Percentiles rank a stretch among this genome's conserved stretches.
Conservation (phyloP, 2,113 vertebrate genomes). For the Pardalotus punctatus region DNA sequence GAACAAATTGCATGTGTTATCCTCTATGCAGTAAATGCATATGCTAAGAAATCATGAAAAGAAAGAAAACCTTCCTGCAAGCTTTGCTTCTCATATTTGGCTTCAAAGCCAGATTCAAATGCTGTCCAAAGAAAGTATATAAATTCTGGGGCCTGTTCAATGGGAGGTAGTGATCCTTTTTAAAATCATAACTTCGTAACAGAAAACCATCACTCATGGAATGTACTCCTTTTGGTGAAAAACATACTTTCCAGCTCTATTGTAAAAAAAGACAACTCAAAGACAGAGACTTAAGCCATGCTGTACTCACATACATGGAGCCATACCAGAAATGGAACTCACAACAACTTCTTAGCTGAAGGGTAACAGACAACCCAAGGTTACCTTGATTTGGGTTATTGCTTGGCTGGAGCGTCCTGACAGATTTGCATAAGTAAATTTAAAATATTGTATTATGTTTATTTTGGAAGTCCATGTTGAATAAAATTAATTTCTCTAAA, state of each 20-base stretch:
- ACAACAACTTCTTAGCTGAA: neutral
- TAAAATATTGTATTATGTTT: conserved; percentile 25
- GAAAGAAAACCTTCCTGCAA: neutral
- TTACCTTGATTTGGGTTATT: neutral
- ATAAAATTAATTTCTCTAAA: conserved; percentile 1
- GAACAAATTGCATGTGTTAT: conserved; percentile 13
- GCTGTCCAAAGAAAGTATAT: conserved; percentile 54
- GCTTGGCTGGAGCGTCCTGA: neutral
- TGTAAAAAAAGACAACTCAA: neutral
- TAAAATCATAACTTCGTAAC: conserved; percentile 1
- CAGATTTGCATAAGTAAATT: conserved; percentile 9
- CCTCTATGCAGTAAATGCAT: neutral
- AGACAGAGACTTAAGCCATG: neutral
- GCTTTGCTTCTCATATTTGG: conserved; percentile 14
- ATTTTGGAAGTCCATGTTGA: neutral
- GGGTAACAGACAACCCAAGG: neutral
- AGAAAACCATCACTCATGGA: conserved; percentile 34
- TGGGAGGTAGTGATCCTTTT: conserved; percentile 29
- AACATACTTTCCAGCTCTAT: neutral
- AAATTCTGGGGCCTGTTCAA: conserved; percentile 42
- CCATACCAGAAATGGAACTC: neutral
- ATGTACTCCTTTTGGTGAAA: neutral
- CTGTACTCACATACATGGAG: neutral
- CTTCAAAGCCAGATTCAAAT: conserved; percentile 25
- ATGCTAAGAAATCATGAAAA: neutral